Evolutionary conservation across 2,888 invertebrate species (phyloP).

Genomic region (Chrysina gloriosa): DNA sequence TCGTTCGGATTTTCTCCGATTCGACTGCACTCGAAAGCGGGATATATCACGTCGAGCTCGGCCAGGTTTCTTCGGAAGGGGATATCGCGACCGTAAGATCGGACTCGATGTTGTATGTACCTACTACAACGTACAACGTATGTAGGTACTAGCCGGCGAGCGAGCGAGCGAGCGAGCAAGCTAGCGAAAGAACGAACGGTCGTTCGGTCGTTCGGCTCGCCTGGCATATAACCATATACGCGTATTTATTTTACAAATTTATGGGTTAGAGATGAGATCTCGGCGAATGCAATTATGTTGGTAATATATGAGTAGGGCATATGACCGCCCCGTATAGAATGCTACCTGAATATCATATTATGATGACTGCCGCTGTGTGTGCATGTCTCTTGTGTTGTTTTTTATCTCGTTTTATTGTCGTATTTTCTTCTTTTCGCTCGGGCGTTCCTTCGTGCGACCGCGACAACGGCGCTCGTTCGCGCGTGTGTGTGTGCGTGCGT

Average conservation of each 20-base stretch:
- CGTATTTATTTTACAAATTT: constrained; percentile 67
- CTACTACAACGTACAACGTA: neutral
- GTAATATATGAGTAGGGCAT: constrained; percentile 57
- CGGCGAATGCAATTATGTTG: constrained; percentile 63
- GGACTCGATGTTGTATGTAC: constrained; percentile 11
- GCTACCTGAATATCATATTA: constrained; percentile 65
- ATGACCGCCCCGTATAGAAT: constrained; percentile 51
- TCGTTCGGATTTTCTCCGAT: neutral
- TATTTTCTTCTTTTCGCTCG: too few relatives aligned
- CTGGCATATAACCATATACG: constrained; percentile 19
- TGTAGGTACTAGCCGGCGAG: neutral
- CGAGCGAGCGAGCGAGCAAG: too few relatives aligned
- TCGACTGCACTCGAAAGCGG: neutral
- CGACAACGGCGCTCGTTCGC: too few relatives aligned
- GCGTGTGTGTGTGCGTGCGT: too few relatives aligned
- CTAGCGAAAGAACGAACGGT: neutral
- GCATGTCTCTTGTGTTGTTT: constrained; percentile 32
- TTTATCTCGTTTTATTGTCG: neutral
- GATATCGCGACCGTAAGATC: constrained; percentile 10
- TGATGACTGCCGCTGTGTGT: constrained; percentile 41
- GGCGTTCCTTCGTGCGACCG: too few relatives aligned
- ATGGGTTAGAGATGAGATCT: constrained; percentile 64
- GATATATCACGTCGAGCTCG: neutral
- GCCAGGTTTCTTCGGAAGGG: constrained; percentile 11
- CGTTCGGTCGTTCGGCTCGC: neutral